Base-by-base conservation (phyloP, 2,888 invertebrate species). In the Volucella zonaria region DNA sequence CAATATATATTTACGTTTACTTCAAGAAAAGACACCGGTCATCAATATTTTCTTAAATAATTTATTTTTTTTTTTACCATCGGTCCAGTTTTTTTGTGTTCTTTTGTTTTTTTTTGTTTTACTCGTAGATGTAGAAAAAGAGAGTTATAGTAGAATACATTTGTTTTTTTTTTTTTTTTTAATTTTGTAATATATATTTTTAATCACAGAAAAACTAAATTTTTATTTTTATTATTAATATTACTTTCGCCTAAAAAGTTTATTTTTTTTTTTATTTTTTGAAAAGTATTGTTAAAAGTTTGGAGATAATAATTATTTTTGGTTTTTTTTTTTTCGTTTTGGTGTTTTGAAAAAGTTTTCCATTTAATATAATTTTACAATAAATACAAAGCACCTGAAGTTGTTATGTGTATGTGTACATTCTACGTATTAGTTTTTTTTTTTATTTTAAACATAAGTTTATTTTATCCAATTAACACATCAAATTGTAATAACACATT, bases 151-250 rank as follows among this genome's bases (percentile, higher is more conserved):
- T 83, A 82, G 71, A 82, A 76, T 83, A 86, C 70, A 81, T 54
- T 47, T 23, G 23, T 31, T 73, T 79, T 56, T 61, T 67, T 52
- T 68, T 71, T 54, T 66, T 71, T 81, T 82, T 62, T 61, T 76
- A 10, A 42, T 67, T 58, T 52, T 87, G 86, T 88, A 88, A 88
- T 87, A 89, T 90, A 31, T 90, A 90, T 89, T 90, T 90, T 91
- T 89, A 89, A 90, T 85, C 85, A 85, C 85, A 85, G 85, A 81
- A 81, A 82, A 85, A 80, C 74, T 81, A 85, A 85, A 81, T 85
- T 81, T 77, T 76, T 76, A 56, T 23, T 23, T 23, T 23, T 83
- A 62, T 40, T 81, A 62, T 74, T 51, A 11, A 51, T 66, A 56
- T 73, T 45, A 43, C 66, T 78, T 67, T 79, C 49, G 75, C 70